Evolutionary conservation across 2,888 invertebrate species (phyloP).

Genomic region (Brenthis ino): DNA sequence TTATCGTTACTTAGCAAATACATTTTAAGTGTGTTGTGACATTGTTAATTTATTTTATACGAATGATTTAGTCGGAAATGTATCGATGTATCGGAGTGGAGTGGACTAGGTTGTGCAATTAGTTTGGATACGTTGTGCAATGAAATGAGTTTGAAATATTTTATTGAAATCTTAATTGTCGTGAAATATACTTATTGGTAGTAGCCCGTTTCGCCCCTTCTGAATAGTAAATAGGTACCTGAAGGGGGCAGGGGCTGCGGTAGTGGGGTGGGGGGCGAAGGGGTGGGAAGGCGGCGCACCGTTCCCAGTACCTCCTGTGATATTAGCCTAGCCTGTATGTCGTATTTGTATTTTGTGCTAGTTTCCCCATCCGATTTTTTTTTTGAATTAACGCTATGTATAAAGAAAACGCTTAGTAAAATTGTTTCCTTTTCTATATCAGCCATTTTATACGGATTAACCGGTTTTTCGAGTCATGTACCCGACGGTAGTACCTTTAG

Average conservation of each 20-base stretch:
- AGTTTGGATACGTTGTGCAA: constrained; percentile 59
- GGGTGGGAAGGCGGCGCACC: constrained; percentile 60
- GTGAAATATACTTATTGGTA: constrained; percentile 77
- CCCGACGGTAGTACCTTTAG: constrained; percentile 67
- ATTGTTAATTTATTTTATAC: constrained; percentile 48
- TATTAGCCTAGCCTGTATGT: constrained; percentile 82
- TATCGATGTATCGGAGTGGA: constrained; percentile 37
- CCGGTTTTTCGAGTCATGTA: constrained; percentile 67
- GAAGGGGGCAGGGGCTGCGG: constrained; percentile 46
- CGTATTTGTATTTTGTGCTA: constrained; percentile 74
- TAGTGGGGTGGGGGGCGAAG: constrained; percentile 42
- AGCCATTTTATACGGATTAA: constrained; percentile 73
- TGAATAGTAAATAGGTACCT: constrained; percentile 77
- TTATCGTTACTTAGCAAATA: constrained; percentile 51
- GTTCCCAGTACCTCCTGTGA: constrained; percentile 81
- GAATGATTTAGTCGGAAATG: constrained; percentile 41
- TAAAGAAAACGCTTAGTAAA: constrained; percentile 59
- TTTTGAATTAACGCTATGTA: constrained; percentile 73
- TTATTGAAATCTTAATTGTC: constrained; percentile 78
- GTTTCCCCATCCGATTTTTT: constrained; percentile 68
- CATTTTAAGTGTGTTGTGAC: constrained; percentile 40
- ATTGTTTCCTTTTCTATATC: constrained; percentile 58
- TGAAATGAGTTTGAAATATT: constrained; percentile 58
- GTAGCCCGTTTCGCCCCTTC: constrained; percentile 73
- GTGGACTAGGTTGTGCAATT: constrained; percentile 51